phyloP scores from a whole-genome alignment of 2,113 vertebrate species.

The Parotia lawesii region DNA sequence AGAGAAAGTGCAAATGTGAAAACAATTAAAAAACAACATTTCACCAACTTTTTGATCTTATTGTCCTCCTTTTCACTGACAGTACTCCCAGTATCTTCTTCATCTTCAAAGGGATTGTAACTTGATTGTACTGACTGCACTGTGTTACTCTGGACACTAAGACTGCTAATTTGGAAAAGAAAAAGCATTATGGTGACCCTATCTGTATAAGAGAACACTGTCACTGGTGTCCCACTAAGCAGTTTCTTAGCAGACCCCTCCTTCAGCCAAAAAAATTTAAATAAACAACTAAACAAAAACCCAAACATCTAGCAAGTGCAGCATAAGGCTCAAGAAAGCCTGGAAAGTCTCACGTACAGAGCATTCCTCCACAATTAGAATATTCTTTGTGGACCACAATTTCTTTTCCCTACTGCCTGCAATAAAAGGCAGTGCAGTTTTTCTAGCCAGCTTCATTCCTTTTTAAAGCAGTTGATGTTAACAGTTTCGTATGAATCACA shows the following conservation, averaged over 20 bases:
- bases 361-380: background rate
- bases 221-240: background rate
- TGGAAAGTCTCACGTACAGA: rapidly evolving
- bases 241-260: conserved; percentile 25
- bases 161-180: conserved; percentile 84
- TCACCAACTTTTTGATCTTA: conserved; percentile 97
- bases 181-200: conserved; percentile 77
- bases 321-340: background rate
- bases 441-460: background rate
- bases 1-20: conserved; percentile 55
- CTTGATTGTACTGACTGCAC: conserved; percentile 80
- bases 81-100: conserved; percentile 85
- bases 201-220: background rate
- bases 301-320: background rate
- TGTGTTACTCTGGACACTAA: conserved; percentile 85
- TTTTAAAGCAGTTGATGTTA: background rate
- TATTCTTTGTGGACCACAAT: background rate
- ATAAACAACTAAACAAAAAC: background rate
- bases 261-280: background rate
- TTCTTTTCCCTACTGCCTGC: background rate
- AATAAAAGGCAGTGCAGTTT: background rate
- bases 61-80: conserved; percentile 89
- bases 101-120: conserved; percentile 95
- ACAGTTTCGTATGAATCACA: background rate
- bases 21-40: conserved; percentile 63